Evolutionary conservation across 2,888 invertebrate species (phyloP).

Genomic region (Nysson spinosus): DNA sequence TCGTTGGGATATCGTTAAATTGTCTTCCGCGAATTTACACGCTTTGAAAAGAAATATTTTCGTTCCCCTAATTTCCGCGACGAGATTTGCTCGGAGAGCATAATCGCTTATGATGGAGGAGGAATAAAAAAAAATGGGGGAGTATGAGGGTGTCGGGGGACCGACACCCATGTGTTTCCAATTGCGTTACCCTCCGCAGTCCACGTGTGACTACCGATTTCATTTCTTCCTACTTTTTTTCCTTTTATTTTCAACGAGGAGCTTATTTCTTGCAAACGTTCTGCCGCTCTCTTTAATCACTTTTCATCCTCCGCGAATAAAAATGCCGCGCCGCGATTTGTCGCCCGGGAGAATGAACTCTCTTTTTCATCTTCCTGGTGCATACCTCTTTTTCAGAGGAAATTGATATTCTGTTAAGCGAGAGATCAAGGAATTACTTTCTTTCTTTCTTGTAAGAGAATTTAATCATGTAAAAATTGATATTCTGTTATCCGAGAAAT

Average conservation of each 20-base stretch:
- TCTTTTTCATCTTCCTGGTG: too few species aligned
- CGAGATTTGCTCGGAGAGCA: neutral
- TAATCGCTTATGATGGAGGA: neutral
- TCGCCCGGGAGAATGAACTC: conserved; percentile 45
- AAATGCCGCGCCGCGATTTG: conserved; percentile 54
- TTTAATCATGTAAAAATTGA: too few species aligned
- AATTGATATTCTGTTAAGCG: too few species aligned
- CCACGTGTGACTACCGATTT: conserved; percentile 34
- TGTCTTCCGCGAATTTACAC: too few species aligned
- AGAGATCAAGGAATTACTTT: too few species aligned
- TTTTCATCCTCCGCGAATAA: conserved; percentile 32
- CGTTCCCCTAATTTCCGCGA: too few species aligned
- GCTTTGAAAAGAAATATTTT: too few species aligned
- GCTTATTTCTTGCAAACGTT: conserved; percentile 47
- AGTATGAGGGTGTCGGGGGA: too few species aligned
- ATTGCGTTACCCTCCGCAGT: conserved; percentile 40
- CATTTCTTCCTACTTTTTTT: neutral
- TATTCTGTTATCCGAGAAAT: too few species aligned
- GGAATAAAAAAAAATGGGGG: conserved; percentile 5
- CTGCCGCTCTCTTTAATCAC: conserved; percentile 52
- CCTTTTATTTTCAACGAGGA: conserved; percentile 30
- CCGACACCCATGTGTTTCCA: conserved; percentile 45
- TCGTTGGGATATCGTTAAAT: too few species aligned
- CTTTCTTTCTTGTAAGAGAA: too few species aligned
- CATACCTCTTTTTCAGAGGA: too few species aligned